Percentiles rank a stretch among this genome's conserved stretches.
Conservation (phyloP, 2,888 invertebrate species). For the Salticus scenicus region DNA sequence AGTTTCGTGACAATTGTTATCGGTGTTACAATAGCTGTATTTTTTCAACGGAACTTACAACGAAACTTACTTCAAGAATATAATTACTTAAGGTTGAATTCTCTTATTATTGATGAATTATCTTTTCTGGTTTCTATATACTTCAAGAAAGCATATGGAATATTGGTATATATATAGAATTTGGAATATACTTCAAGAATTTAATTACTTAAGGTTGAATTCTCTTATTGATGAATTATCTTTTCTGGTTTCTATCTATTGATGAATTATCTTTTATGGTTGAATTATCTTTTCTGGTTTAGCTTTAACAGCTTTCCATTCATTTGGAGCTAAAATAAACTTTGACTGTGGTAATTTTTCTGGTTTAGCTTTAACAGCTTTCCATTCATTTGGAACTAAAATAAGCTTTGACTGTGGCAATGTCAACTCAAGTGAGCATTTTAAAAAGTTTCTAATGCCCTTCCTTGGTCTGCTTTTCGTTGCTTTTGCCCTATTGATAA, state of each 20-base stretch:
- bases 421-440: conserved; percentile 6
- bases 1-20: conserved; percentile 4
- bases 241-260: too few relatives aligned
- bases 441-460: conserved; percentile 10
- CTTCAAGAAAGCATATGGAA: too few relatives aligned
- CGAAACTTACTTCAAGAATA: conserved; percentile 33
- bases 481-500: conserved; percentile 20
- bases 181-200: conserved; percentile 33
- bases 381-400: conserved; percentile 46
- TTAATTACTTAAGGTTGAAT: conserved; percentile 17
- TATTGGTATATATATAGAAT: too few relatives aligned
- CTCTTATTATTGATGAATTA: conserved; percentile 30
- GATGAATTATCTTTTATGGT: too few relatives aligned
- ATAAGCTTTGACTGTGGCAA: conserved; percentile 37
- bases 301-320: conserved; percentile 26
- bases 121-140: too few relatives aligned
- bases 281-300: conserved; percentile 36
- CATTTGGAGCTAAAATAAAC: conserved; percentile 39
- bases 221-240: too few relatives aligned
- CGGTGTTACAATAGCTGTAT: conserved; percentile 18
- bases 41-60: conserved; percentile 33
- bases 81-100: conserved; percentile 8
- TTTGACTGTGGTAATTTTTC: too few relatives aligned
- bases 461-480: conserved; percentile 38
- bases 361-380: conserved; percentile 14